phyloP scores from a whole-genome alignment of 2,888 invertebrate species.

The Monopis laevigella region DNA sequence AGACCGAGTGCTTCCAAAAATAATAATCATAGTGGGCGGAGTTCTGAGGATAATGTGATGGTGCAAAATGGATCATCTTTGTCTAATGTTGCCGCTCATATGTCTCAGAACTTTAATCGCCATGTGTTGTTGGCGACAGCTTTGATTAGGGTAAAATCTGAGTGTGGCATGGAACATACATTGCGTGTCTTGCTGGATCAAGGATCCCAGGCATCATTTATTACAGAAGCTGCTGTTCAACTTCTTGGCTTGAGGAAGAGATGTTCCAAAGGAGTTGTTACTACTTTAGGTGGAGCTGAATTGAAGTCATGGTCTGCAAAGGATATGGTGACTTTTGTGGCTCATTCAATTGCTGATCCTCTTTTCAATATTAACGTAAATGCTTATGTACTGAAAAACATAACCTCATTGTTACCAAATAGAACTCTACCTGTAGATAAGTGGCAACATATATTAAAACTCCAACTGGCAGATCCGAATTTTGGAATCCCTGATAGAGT shows the following conservation, averaged over 20 bases:
- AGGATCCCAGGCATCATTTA: not conserved
- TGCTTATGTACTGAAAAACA: slow-evolving; percentile 17
- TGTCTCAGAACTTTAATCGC: too few relatives aligned
- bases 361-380: slow-evolving; percentile 15
- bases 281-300: slow-evolving; percentile 1
- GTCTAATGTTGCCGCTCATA: too few relatives aligned
- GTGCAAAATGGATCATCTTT: too few relatives aligned
- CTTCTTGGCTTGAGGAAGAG: not conserved
- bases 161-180: too few relatives aligned
- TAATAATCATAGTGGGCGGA: too few relatives aligned
- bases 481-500: not conserved
- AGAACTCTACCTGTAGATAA: slow-evolving; percentile 14
- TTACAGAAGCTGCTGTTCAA: not conserved
- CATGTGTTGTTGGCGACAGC: too few relatives aligned
- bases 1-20: not conserved
- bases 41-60: too few relatives aligned
- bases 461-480: not conserved
- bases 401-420: slow-evolving; percentile 16
- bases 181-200: too few relatives aligned
- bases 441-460: not conserved
- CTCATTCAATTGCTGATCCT: slow-evolving; percentile 17
- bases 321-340: slow-evolving; percentile 16
- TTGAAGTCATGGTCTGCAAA: slow-evolving; percentile 12
- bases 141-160: too few relatives aligned
- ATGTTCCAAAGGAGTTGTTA: not conserved